phyloP scores from a whole-genome alignment of 2,888 invertebrate genomes.

The Caenorhabditis sp. region DNA sequence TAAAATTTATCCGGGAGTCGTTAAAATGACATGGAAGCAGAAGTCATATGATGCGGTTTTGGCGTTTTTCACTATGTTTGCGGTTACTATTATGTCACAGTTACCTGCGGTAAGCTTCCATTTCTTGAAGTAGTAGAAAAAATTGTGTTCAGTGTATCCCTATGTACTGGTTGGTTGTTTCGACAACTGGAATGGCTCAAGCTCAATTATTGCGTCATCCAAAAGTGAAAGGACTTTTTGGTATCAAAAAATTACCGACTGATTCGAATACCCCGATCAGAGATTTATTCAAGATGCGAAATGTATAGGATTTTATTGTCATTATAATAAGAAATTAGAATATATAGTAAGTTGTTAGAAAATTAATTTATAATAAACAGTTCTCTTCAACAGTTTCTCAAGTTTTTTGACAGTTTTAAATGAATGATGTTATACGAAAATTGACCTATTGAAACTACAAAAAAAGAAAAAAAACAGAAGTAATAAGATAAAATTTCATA shows the following conservation, averaged over 20 bases:
- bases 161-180: conserved; percentile 64
- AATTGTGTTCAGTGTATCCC: conserved; percentile 68
- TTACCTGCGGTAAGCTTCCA: conserved; percentile 59
- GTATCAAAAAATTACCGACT: conserved; percentile 63
- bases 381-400: too few species aligned
- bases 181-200: conserved; percentile 60
- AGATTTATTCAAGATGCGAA: conserved; percentile 58
- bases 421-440: too few species aligned
- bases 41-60: conserved; percentile 60
- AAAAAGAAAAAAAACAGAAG: too few species aligned
- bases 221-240: conserved; percentile 55
- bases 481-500: background rate
- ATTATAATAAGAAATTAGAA: background rate
- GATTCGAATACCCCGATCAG: conserved; percentile 63
- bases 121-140: too few species aligned
- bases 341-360: conserved; percentile 9
- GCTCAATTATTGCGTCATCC: conserved; percentile 62
- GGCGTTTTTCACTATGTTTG: conserved; percentile 60
- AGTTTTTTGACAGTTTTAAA: too few species aligned
- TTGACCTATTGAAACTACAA: too few species aligned
- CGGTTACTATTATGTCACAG: conserved; percentile 63
- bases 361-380: background rate
- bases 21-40: conserved; percentile 48
- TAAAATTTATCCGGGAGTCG: conserved; percentile 60
- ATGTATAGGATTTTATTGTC: conserved; percentile 10